Evolutionary conservation across 2,113 vertebrate species (phyloP).

Genomic region (Myiozetetes cayanensis): DNA sequence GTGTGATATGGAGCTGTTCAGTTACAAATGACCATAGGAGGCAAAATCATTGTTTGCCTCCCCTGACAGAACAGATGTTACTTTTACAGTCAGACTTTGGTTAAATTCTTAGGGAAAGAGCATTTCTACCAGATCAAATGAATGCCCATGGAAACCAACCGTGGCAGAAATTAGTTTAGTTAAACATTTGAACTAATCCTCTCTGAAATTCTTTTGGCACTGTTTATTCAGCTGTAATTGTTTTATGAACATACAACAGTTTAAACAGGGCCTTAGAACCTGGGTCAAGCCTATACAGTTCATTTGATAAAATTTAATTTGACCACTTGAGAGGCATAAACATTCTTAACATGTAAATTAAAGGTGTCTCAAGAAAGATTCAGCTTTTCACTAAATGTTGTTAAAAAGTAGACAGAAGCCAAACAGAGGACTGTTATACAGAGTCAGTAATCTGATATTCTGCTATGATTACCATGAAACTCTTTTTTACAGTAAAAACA

Average conservation of each 20-base stretch:
- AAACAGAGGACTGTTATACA: conserved; percentile 21
- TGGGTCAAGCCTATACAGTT: background rate
- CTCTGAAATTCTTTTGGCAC: conserved; percentile 33
- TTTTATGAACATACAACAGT: conserved; percentile 22
- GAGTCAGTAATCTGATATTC: conserved; percentile 38
- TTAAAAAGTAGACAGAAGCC: conserved; percentile 40
- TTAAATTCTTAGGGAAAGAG: background rate
- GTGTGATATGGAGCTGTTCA: background rate
- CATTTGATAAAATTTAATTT: conserved; percentile 52
- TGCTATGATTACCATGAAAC: conserved; percentile 27
- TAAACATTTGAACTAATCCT: conserved; percentile 44
- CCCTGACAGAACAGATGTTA: background rate
- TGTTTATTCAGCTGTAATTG: conserved; percentile 47
- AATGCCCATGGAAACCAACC: conserved; percentile 2
- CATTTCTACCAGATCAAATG: conserved; percentile 12
- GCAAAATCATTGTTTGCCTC: background rate
- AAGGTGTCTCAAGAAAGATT: conserved; percentile 48
- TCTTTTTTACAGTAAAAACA: conserved; percentile 36
- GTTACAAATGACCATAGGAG: background rate
- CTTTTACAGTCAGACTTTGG: background rate
- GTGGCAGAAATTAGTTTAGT: conserved; percentile 14
- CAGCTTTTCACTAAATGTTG: conserved; percentile 1
- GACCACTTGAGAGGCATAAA: conserved; percentile 57
- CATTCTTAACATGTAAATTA: conserved; percentile 36
- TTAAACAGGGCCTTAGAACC: conserved; percentile 23